Base-by-base conservation (phyloP, 2,888 invertebrate genomes). In the Pollenia angustigena region DNA sequence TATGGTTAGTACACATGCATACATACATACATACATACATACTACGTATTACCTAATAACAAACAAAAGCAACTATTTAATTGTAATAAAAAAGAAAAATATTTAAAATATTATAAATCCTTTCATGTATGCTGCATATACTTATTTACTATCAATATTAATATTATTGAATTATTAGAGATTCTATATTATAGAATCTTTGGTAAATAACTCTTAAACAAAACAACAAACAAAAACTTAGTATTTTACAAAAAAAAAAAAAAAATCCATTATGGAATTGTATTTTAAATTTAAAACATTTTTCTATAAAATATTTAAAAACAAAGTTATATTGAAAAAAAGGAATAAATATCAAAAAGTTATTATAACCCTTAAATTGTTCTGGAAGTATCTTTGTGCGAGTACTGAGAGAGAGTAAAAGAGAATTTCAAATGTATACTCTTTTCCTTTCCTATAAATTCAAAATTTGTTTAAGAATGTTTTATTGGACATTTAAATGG, bases 341-440 rank as follows among this genome's bases (percentile, higher is more conserved):
- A 42, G 18, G 14, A 58, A 86, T 81, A 87, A 87, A 84, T 87
- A 87, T 78, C 40, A 78, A 74, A 68, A 74, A 84, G 84, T 87
- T 84, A 87, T 83, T 68, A 78, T 81, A 84, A 87, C 80, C 85
- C 76, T 84, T 76, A 40, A 81, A 83, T n/a, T n/a, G n/a, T n/a
- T n/a, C n/a, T 32, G 32, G 4, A 32, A 32, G 32, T 32, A 32
- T 1, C 32, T 32, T 32, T 32, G 1, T 32, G 32, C 32, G 4
- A 32, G 4, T 32, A 32, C 3, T 32, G 32, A 32, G 32, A 1
- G 3, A 32, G 32, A 32, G 32, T 32, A 32, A 32, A 32, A 32
- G 1, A 32, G 32, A 32, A 32, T 32, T 2, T 32, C 1, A 32
- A 32, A 32, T 32, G n/a, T n/a, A n/a, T n/a, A 32, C 4, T 32